These are phyloP conservation scores for Ichneumoninae sp. DNA, from an alignment of 2,888 invertebrate genomes.

Conservation along the genomic window DNA sequence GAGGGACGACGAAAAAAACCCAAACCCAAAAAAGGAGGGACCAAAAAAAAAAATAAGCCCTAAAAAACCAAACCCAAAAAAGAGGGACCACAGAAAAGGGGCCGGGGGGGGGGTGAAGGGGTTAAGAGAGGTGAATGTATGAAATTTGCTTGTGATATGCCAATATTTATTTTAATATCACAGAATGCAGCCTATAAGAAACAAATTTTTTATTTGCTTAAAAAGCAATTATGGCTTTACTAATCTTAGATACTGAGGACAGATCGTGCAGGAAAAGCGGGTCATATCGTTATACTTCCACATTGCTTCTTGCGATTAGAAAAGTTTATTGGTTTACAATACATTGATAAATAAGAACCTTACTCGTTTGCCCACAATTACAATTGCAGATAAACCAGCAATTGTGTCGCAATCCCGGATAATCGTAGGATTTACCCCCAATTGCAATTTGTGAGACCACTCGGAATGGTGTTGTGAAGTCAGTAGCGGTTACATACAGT, in stretches of 20 bases:
- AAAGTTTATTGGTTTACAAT: constrained; percentile 51
- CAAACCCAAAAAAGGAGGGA: no score
- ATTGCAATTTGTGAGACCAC: constrained; percentile 32
- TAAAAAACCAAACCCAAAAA: no score
- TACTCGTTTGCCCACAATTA: constrained; percentile 9
- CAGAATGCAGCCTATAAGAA: no score
- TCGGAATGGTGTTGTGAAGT: constrained; percentile 44
- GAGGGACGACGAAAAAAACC: no score
- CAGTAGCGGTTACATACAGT: constrained; percentile 21
- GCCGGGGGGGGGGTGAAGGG: no score
- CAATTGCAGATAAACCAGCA: background rate
- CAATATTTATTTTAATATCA: no score
- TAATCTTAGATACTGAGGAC: background rate
- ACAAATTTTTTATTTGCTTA: no score
- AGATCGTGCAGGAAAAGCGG: background rate
- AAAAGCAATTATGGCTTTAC: background rate
- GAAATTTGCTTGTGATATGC: no score
- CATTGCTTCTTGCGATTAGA: constrained; percentile 30
- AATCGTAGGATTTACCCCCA: background rate
- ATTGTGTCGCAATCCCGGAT: background rate
- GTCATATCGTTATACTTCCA: background rate
- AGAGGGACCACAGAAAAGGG: no score
- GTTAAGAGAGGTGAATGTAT: no score
- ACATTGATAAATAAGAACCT: constrained; percentile 47
- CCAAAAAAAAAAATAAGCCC: no score